These are phyloP conservation scores for Chymomyza fuscimana DNA, from an alignment of 2,888 invertebrate genomes.

Conservation along the genomic window DNA sequence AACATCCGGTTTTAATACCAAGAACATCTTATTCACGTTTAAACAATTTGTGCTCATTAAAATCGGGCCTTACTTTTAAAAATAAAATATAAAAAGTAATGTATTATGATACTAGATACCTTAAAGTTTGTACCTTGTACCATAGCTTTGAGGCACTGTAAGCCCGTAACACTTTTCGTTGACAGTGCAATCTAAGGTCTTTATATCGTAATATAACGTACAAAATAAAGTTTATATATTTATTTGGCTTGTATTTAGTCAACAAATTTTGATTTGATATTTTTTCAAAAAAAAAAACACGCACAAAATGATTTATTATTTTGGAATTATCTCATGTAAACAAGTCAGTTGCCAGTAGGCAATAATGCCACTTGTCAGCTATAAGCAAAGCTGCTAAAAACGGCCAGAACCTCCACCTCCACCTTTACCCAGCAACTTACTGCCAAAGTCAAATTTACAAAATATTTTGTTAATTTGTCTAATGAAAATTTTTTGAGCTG, in stretches of 20 bases:
- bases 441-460: slow-evolving; percentile 42
- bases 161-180: neutral
- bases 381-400: slow-evolving; percentile 9
- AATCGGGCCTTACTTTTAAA: no score
- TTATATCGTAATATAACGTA: neutral
- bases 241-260: neutral
- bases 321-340: slow-evolving; percentile 77
- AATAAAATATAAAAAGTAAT: no score
- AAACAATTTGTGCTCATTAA: no score
- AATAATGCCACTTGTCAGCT: slow-evolving; percentile 73
- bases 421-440: neutral
- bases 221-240: neutral
- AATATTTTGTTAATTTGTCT: slow-evolving; percentile 72
- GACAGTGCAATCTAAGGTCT: neutral
- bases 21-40: no score
- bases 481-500: slow-evolving; percentile 62
- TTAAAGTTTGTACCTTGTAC: neutral
- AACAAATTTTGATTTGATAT: neutral
- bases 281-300: slow-evolving; percentile 17
- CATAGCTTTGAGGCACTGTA: neutral
- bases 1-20: no score
- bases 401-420: slow-evolving; percentile 10
- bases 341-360: slow-evolving; percentile 72
- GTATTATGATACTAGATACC: neutral
- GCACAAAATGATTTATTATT: slow-evolving; percentile 71